Evolutionary conservation across 2,113 vertebrate species (phyloP), one percentile per base, ranked within the genome.

Genomic region (Phalacrocorax brasilianus): DNA sequence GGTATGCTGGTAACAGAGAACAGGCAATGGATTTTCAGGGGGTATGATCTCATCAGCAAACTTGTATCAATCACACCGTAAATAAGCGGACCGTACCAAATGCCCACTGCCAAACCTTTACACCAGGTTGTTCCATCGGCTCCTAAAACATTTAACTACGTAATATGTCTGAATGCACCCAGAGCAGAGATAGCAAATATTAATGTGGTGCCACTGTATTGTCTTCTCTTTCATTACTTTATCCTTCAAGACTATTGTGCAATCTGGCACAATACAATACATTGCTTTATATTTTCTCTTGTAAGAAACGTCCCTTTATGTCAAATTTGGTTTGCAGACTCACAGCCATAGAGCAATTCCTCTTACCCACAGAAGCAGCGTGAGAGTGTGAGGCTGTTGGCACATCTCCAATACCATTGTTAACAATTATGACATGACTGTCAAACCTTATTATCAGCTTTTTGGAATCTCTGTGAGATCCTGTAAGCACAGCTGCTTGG

Each of bases 361-460:
- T 81, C 86, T 77, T 70, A 55, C 50, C 77, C 95, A 86, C 52
- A n/a, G 83, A 53, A 85, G 88, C 88, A 72, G 91, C 1, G 15
- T 53, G 88, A 74, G 88, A 74, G 42, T 10, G 44, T 11, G 88
- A 88, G 87, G 66, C 3, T 86, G 77, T 9, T 96, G 96, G 95
- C 61, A 2, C 27, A 62, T 90, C 81, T 95, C 77, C 93, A 94
- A 32, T 65, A 40, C 70, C 83, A 79, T 53, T 89, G 91, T 80
- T 96, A 96, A 95, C 91, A 96, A 92, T 93, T 96, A 94, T 95
- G 95, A 94, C 94, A 75, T 8, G 81, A 90, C 91, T 95, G 96
- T 97, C 97, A 97, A 95, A 92, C 72, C 91, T 95, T 84, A 91
- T 97, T 95, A 95, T 89, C 89, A 67, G 88, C 61, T 94, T 89